A percentile compares a stretch with the other conserved stretches of the same genome.
Evolutionary conservation across 2,888 invertebrate genomes (phyloP).

Genomic region (Macrosiphum euphorbiae): DNA sequence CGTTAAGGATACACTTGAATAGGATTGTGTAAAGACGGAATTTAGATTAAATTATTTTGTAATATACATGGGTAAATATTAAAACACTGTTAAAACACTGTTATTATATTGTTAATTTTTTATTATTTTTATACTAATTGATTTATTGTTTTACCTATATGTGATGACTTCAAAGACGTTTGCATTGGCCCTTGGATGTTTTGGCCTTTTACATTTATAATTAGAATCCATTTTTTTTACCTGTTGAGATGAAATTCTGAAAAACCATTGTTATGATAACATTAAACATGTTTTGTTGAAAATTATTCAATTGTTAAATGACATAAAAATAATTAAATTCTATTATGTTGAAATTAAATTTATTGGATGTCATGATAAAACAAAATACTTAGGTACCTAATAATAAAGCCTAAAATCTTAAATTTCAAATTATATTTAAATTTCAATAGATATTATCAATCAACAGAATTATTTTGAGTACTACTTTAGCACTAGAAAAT

Average conservation of each 20-base stretch:
- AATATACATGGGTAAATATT: background rate
- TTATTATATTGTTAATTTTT: background rate
- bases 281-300: background rate
- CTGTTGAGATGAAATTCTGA: background rate
- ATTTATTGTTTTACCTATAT: constrained; percentile 73
- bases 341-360: background rate
- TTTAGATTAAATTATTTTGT: background rate
- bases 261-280: background rate
- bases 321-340: background rate
- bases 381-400: background rate
- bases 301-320: background rate
- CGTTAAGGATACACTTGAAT: too few species aligned
- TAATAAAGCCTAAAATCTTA: too few species aligned
- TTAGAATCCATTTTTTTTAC: background rate
- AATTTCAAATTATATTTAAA: too few species aligned
- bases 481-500: too few species aligned
- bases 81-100: background rate
- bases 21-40: background rate
- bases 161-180: constrained; percentile 76
- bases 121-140: background rate
- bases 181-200: constrained; percentile 75
- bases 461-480: too few species aligned
- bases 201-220: constrained; percentile 69
- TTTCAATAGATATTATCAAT: too few species aligned
- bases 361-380: background rate